Conservation (phyloP, 2,113 vertebrate genomes). For the Pygoscelis adeliae region DNA sequence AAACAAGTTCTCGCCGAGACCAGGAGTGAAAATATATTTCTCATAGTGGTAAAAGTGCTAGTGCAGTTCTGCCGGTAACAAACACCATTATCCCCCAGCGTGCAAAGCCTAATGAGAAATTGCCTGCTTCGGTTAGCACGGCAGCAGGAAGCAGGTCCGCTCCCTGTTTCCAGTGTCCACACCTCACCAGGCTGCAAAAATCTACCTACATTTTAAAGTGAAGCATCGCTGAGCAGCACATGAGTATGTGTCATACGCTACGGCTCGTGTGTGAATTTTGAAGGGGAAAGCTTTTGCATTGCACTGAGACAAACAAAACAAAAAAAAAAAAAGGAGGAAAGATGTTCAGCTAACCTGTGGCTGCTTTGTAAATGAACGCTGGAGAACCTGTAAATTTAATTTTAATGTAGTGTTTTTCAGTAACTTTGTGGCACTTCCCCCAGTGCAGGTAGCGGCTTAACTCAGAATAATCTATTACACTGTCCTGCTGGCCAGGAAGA, state of each 20-base stretch:
- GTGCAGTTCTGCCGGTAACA: conserved; percentile 29
- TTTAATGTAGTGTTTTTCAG: neutral
- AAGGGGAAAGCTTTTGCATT: neutral
- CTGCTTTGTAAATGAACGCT: neutral
- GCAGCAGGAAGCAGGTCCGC: conserved; percentile 14
- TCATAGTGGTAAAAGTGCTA: neutral
- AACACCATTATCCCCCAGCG: neutral
- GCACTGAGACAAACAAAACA: neutral
- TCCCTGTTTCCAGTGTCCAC: neutral
- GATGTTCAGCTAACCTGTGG: neutral
- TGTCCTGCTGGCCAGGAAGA: neutral
- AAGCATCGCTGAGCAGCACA: neutral
- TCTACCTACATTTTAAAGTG: fast-evolving
- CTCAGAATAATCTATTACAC: neutral
- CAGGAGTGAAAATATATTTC: neutral
- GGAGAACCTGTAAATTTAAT: neutral
- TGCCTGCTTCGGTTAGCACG: neutral
- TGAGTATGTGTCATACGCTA: neutral
- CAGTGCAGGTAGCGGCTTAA: neutral
- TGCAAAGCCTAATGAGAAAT: neutral
- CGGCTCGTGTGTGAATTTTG: neutral
- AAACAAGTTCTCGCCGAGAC: neutral
- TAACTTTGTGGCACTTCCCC: neutral
- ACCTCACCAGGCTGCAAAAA: neutral
- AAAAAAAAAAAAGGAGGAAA: neutral